Evolutionary conservation across 2,888 invertebrate species (phyloP), one percentile per base, ranked within the genome.

Genomic region (Ligdia adustata): DNA sequence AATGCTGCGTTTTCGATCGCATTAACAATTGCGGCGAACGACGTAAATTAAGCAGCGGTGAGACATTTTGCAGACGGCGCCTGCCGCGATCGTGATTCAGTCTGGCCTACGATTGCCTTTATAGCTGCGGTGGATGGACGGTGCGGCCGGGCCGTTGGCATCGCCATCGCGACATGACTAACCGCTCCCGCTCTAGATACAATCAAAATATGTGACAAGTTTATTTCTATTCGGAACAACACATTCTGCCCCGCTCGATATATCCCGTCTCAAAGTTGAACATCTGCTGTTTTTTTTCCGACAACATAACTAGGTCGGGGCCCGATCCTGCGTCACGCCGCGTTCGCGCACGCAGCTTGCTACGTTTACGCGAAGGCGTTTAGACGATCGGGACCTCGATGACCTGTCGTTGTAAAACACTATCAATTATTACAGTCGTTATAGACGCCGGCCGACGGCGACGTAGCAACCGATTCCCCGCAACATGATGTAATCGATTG

Each of bases 201-300:
- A 88, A 89, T 89, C 90, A 88, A 87, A 88, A 87, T 89, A 89
- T 87, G 88, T 86, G 90, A 90, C 90, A 89, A 86, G 86, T 89
- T 88, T 90, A 90, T 90, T 90, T 90, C 87, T 89, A 89, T 89
- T 87, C 85, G 73, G 82, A 86, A 88, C 86, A 86, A 85, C 84
- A 85, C 82, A 81, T 83, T 86, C 81, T 79, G 75, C 74, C 74
- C 74, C 66, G 79, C 82, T 85, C 86, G 79, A 87, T 88, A 87
- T 88, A 83, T 76, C 79, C 77, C 82, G 74, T 72, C 75, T 75
- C 79, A 77, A 79, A 85, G 79, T 85, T 85, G 73, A 88, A 83
- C 87, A 89, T 88, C 86, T 87, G 86, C 80, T 80, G 81, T 83
- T 84, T 88, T 89, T 88, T 88, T 85, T 52, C 53, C 83, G 74